A percentile compares a stretch with the other conserved stretches of the same genome.
Evolutionary conservation across 2,797 vertebrate genomes (phyloP).

Genomic region (Otolemur crassicaudatus): DNA sequence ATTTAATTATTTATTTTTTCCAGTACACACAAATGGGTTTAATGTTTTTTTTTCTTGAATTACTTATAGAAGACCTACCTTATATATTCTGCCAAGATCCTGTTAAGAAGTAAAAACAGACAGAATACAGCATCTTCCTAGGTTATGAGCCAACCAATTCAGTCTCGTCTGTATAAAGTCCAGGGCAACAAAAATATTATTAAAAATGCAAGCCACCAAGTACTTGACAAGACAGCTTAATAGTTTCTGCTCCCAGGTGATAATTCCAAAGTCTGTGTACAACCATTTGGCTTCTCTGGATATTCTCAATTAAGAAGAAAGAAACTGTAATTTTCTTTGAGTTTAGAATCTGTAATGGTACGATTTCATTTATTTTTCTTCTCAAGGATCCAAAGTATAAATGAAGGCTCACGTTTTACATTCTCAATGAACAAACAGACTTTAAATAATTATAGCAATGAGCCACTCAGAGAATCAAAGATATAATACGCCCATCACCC

Average conservation of each 20-base stretch:
- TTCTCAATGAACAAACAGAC: neutral
- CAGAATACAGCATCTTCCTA: constrained; percentile 30
- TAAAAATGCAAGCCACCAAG: constrained; percentile 76
- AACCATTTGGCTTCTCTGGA: constrained; percentile 71
- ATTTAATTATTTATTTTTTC: too few species aligned
- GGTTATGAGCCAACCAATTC: constrained; percentile 47
- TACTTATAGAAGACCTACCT: constrained; percentile 82
- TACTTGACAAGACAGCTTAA: constrained; percentile 47
- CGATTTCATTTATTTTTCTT: constrained; percentile 33
- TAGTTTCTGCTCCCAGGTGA: constrained; percentile 70
- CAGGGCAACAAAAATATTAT: constrained; percentile 72
- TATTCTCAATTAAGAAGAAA: constrained; percentile 64
- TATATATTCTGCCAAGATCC: constrained; percentile 71
- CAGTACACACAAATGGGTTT: constrained; percentile 79
- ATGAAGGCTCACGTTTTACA: constrained; percentile 29
- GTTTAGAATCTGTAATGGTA: neutral
- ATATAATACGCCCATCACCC: neutral
- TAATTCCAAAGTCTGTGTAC: constrained; percentile 79
- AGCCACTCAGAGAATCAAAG: neutral
- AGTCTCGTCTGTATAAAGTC: constrained; percentile 56
- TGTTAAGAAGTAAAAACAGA: constrained; percentile 39
- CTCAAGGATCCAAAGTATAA: constrained; percentile 47
- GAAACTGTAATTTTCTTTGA: constrained; percentile 52
- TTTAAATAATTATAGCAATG: constrained; percentile 44
- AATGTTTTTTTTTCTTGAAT: constrained; percentile 79